Evolutionary conservation across 2,113 vertebrate genomes (phyloP), one percentile per base, ranked within the genome.

Genomic region (Prionailurus viverrinus): DNA sequence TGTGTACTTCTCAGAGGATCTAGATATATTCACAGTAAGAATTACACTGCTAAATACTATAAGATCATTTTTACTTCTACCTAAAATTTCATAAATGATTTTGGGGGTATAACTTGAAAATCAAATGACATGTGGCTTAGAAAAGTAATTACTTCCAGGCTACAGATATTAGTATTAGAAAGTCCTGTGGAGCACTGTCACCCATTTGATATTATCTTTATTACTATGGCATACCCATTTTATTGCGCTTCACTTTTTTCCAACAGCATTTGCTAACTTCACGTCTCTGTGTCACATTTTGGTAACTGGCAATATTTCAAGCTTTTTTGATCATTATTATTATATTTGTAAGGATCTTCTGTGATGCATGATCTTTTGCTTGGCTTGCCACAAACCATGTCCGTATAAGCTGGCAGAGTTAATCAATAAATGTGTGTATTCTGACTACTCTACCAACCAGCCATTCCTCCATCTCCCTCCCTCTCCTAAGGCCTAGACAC

Each of bases 81-180:
- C 36, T 89, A 66, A 92, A 91, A 84, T 86, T 92, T 94, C 76
- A 85, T 58, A 53, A 61, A 78, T 48, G 41, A 71, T 89, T 65
- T 68, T 51, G 4, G 29, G 5, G 29, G 6, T 51, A n/a, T 51
- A 91, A 91, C 25, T 73, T 88, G 29, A 96, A 95, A 96, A 87
- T 48, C 23, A 13, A 21, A 79, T 33, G 29, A 88, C n/a, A 85
- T 31, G 5, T 21, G 31, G n/a, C 74, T 74, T 86, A 86, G 25
- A 89, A 85, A 89, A 73, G 53, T 74, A 85, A 93, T 61, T 61
- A n/a, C 66, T 91, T 91, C 61, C 90, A 89, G 91, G 91, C n/a
- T 81, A 36, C 0, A 36, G 31, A 8, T n/a, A 58, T 58, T 89
- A 65, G n/a, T 74, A 61, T 55, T 65, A 89, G 15, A 93, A 79